phyloP scores from a whole-genome alignment of 1,140 invertebrate genomes.

The Dryas iulia region DNA sequence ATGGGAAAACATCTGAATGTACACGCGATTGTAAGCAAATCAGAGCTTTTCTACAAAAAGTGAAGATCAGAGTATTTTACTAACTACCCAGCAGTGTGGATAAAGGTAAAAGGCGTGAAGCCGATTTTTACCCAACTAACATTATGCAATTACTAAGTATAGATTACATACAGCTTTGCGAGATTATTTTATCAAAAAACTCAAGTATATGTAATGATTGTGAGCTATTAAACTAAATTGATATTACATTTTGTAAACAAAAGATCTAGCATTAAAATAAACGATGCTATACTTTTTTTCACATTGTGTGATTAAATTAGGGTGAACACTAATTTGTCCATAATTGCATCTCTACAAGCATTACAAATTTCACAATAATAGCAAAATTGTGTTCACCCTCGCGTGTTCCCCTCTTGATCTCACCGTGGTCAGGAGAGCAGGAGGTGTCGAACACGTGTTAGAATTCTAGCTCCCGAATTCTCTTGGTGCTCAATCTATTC shows the following conservation, averaged over 20 bases:
- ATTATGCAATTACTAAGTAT: no score
- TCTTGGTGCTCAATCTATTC: conserved; percentile 55
- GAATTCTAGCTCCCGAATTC: conserved; percentile 54
- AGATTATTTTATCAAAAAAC: background rate
- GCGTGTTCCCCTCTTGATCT: conserved; percentile 37
- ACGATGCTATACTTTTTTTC: background rate
- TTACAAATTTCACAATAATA: conserved; percentile 60
- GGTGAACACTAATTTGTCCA: conserved; percentile 12
- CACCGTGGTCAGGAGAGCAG: conserved; percentile 46
- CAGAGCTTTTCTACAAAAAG: no score
- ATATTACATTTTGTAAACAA: background rate
- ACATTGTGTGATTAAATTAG: background rate
- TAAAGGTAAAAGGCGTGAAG: no score
- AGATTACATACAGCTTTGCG: background rate
- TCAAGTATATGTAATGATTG: background rate
- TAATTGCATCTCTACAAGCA: conserved; percentile 50
- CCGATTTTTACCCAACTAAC: no score
- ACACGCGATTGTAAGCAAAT: no score
- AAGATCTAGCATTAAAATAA: background rate
- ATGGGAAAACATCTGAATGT: no score
- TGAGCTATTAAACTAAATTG: background rate
- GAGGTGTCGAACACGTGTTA: conserved; percentile 76
- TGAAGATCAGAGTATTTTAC: no score
- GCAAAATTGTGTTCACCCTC: conserved; percentile 50
- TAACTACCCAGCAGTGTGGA: no score